Percentiles rank a stretch among this genome's conserved stretches.
phyloP scores from a whole-genome alignment of 2,888 invertebrate species.

The Drosophila trichaetosa region DNA sequence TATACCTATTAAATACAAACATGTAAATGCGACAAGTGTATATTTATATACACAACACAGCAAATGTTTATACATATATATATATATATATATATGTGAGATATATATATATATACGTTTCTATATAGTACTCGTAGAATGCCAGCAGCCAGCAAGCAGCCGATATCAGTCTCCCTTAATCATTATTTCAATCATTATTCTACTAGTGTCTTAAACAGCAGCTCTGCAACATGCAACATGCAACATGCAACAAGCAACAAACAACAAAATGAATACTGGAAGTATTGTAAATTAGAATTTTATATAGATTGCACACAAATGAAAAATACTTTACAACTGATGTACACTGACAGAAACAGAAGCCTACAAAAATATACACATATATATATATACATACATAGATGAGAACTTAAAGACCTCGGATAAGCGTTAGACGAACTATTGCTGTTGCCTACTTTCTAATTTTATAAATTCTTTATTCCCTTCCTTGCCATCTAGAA shows the following conservation, averaged over 20 bases:
- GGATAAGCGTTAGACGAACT: conserved; percentile 53
- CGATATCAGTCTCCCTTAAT: conserved; percentile 45
- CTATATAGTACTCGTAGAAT: conserved; percentile 53
- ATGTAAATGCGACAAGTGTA: conserved; percentile 38
- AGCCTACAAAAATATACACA: conserved; percentile 51
- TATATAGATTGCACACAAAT: conserved; percentile 63
- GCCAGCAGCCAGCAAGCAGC: conserved; percentile 55
- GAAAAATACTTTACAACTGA: conserved; percentile 49
- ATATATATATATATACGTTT: conserved; percentile 42
- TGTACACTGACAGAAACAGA: conserved; percentile 69
- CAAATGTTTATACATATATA: conserved; percentile 14
- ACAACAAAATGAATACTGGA: conserved; percentile 55
- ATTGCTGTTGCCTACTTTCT: conserved; percentile 34
- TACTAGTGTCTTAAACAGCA: conserved; percentile 76
- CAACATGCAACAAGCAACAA: conserved; percentile 10
- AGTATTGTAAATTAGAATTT: conserved; percentile 71
- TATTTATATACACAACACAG: conserved; percentile 37
- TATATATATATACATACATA: conserved; percentile 28
- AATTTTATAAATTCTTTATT: conserved; percentile 31
- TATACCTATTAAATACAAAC: conserved; percentile 44
- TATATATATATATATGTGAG: conserved; percentile 29
- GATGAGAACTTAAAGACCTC: conserved; percentile 63
- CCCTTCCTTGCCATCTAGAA: conserved; percentile 10
- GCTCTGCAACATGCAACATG: conserved; percentile 22
- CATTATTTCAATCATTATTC: conserved; percentile 56